Conservation (phyloP, 2,113 vertebrate species). For the Plotosus lineatus region DNA sequence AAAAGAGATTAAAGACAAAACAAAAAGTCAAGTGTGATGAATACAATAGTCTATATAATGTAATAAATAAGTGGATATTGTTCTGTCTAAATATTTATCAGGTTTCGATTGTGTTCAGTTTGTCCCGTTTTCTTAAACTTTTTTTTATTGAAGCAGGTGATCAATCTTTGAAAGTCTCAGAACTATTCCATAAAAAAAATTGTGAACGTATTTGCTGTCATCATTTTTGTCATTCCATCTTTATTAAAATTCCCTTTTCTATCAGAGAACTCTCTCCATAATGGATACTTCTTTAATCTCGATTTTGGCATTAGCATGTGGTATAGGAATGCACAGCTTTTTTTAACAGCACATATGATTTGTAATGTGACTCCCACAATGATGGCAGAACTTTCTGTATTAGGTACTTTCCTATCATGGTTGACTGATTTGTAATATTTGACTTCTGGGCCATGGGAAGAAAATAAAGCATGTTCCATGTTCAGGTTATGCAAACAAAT, state of each 20-base stretch:
- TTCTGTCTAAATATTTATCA: background rate
- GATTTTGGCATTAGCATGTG: background rate
- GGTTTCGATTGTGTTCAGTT: background rate
- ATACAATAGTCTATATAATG: background rate
- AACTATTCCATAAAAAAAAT: background rate
- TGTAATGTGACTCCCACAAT: background rate
- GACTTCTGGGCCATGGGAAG: background rate
- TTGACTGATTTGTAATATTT: background rate
- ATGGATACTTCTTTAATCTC: background rate
- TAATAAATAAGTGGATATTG: background rate
- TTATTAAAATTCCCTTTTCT: background rate
- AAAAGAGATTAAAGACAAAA: background rate
- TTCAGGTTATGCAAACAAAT: background rate
- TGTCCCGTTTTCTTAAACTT: background rate
- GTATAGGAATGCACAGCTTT: background rate
- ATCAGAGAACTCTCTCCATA: background rate
- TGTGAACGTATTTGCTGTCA: background rate
- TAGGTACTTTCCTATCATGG: background rate
- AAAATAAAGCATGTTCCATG: background rate
- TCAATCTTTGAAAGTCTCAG: background rate
- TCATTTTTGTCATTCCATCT: background rate
- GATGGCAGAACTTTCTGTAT: background rate
- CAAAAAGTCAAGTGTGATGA: background rate
- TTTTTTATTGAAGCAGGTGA: background rate
- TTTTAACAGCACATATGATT: background rate